Evolutionary conservation across 2,888 invertebrate genomes (phyloP), one percentile per base, ranked within the genome.

Genomic region (Drosophila yooni): DNA sequence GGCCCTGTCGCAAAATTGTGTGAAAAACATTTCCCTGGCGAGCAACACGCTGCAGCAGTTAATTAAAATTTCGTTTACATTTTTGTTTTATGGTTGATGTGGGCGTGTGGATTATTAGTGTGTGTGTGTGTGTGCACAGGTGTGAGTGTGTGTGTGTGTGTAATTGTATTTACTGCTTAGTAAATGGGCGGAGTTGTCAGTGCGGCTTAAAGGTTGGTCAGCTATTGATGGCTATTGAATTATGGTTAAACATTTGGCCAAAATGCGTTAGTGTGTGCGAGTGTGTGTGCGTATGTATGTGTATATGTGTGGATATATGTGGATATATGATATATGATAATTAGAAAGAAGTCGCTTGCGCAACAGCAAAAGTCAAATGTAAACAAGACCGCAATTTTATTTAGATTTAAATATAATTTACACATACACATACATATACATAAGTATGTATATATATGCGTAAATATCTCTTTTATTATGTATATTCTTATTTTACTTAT

Each of bases 51-150:
- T 59, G 60, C 66, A 56, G 79, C 69, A 89, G 76, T 85, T 89
- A 84, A 88, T 85, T 85, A 89, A 89, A 87, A 87, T 82, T 83
- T 81, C 81, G 89, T 79, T 85, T 87, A 74, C 72, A 62, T 73
- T 81, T 86, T 72, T 74, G 65, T 73, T 76, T 69, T 74, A 63
- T 73, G 67, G 68, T 74, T 79, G 54, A 50, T 33, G 51, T 40
- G 53, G 46, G 21, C 54, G 57, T 77, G 51, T 36, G 57, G 53
- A 75, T 61, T 53, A 51, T 61, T 29, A 11, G 54, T 38, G 27
- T 53, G n/a, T 13, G 18, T 34, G 18, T 34, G 52, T 21, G 33
- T 8, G 18, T 34, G 15, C 21, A 2, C 10, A 15, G 38, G 48
- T 33, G 54, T 70, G 61, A 51, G 46, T 40, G 51, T 48, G 59